phyloP scores from a whole-genome alignment of 30 jellyfish, hydroid and myxozoan species.

The Clytia hemisphaerica region DNA sequence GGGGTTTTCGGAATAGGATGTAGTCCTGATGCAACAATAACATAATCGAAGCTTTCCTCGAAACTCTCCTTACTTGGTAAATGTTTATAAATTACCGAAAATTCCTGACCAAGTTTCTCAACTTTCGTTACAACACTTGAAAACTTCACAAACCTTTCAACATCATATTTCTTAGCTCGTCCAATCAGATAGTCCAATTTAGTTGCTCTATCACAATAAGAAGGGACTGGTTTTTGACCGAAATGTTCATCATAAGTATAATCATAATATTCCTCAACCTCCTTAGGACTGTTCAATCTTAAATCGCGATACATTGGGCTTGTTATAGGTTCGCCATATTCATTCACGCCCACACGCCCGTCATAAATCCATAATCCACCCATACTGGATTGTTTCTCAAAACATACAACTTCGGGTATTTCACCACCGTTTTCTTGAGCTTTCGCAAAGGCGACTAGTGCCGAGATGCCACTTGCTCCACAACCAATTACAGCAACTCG shows the following conservation, averaged over 20 bases:
- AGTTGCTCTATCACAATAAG: constrained; percentile 38
- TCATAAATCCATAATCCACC: constrained; percentile 58
- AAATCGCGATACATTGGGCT: constrained; percentile 48
- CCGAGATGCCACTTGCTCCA: constrained; percentile 53
- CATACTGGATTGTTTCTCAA: constrained; percentile 42
- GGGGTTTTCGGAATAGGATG: constrained; percentile 37
- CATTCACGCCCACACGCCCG: constrained; percentile 54
- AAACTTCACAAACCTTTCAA: constrained; percentile 3
- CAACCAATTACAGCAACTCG: constrained; percentile 42
- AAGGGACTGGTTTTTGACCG: constrained; percentile 49
- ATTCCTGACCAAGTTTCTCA: constrained; percentile 9
- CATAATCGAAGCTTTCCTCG: constrained; percentile 32
- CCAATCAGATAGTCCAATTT: constrained; percentile 17
- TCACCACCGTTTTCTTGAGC: constrained; percentile 9
- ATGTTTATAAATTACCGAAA: constrained; percentile 22
- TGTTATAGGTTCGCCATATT: constrained; percentile 43
- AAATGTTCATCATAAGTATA: constrained; percentile 51
- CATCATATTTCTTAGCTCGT: constrained; percentile 7
- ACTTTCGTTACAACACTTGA: constrained; percentile 36
- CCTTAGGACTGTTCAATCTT: constrained; percentile 61
- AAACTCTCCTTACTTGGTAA: constrained; percentile 6
- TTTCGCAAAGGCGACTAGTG: constrained; percentile 4
- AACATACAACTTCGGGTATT: constrained; percentile 41
- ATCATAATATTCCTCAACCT: constrained; percentile 36
- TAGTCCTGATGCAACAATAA: constrained; percentile 39